Conservation (phyloP, 2,888 invertebrate species). For the Rotaria sp. region DNA sequence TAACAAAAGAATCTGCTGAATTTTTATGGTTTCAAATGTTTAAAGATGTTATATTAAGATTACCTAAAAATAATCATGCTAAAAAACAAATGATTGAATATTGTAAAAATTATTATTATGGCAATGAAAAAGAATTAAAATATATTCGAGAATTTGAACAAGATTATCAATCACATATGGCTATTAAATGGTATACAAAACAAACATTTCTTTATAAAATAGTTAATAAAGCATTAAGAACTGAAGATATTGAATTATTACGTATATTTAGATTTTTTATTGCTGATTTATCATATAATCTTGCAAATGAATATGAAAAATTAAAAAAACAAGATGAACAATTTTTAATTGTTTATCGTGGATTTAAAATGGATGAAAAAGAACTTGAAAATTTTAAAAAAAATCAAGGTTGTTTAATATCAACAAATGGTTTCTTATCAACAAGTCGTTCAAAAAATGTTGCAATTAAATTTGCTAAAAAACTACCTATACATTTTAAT, state of each 20-base stretch:
- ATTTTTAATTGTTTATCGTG: no score
- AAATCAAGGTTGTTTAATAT: no score
- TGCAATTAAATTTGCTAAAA: no score
- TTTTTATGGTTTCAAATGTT: slow-evolving; percentile 23
- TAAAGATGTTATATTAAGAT: background rate
- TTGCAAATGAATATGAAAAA: background rate
- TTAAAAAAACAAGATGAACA: no score
- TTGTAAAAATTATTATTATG: background rate
- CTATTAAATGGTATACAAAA: background rate
- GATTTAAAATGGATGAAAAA: no score
- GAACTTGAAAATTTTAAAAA: no score
- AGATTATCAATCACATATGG: background rate
- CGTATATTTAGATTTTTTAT: background rate
- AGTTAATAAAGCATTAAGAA: background rate
- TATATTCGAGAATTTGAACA: background rate
- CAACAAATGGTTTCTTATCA: no score
- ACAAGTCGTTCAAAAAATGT: no score
- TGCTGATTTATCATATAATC: background rate
- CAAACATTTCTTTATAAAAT: background rate
- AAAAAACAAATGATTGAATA: background rate
- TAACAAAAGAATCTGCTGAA: background rate
- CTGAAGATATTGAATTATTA: background rate
- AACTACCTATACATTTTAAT: no score
- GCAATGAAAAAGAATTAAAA: background rate
- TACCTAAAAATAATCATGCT: background rate